Conservation (phyloP, 1,140 invertebrate species). For the Aleiodes sp. region DNA sequence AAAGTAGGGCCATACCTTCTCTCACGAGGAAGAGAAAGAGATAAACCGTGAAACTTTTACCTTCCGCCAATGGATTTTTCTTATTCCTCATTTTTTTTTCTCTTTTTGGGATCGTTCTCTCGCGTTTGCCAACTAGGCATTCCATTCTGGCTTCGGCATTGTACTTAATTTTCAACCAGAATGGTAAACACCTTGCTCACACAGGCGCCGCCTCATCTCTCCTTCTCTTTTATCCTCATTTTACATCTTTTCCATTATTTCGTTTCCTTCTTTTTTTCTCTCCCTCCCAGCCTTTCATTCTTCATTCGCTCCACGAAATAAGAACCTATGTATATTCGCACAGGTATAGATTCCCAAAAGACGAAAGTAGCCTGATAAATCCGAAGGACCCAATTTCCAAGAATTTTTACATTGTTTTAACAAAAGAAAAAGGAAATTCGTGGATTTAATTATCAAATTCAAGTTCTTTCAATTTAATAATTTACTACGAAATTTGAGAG, state of each 20-base stretch:
- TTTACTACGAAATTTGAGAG: too few species aligned
- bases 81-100: background rate
- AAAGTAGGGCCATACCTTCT: background rate
- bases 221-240: constrained; percentile 43
- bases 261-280: constrained; percentile 7
- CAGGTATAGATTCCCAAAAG: constrained; percentile 37
- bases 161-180: constrained; percentile 61
- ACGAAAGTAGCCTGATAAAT: constrained; percentile 46
- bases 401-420: constrained; percentile 38
- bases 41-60: background rate
- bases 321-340: constrained; percentile 20
- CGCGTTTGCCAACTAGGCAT: background rate
- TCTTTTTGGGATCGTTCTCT: background rate
- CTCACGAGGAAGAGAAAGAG: constrained; percentile 20
- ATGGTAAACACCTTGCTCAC: constrained; percentile 63
- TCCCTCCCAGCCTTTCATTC: constrained; percentile 6
- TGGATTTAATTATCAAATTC: background rate
- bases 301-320: too few species aligned
- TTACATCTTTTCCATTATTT: constrained; percentile 32
- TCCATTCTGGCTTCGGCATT: constrained; percentile 34
- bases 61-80: background rate
- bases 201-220: constrained; percentile 56
- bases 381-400: constrained; percentile 47
- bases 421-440: background rate
- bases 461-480: too few species aligned